These are phyloP conservation scores for Hippoglossus hippoglossus DNA, from an alignment of 2,797 vertebrate species.

Conservation along the genomic window DNA sequence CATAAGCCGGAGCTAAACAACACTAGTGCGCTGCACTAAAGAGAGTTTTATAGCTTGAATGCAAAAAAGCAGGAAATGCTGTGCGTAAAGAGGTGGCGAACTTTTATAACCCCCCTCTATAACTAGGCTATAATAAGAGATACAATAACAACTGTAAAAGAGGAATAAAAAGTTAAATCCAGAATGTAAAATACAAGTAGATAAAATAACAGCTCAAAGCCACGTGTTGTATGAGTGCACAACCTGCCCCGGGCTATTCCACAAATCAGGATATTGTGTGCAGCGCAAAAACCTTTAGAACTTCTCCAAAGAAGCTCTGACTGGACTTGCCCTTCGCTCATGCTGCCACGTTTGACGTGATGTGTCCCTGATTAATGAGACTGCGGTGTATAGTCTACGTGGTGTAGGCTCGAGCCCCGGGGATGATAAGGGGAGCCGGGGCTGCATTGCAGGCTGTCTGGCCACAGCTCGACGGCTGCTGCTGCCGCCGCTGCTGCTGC, in stretches of 20 bases:
- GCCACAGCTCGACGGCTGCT: constrained; percentile 27
- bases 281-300: constrained; percentile 4
- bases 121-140: neutral
- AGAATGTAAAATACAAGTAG: constrained; percentile 9
- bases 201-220: constrained; percentile 9
- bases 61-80: neutral
- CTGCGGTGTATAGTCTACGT: constrained; percentile 34
- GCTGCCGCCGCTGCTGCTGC: constrained; percentile 28
- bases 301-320: constrained; percentile 32
- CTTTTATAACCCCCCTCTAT: neutral
- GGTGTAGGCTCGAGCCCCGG: constrained; percentile 55
- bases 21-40: neutral
- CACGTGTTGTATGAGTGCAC: neutral
- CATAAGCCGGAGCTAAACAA: constrained; percentile 9
- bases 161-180: neutral
- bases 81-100: neutral
- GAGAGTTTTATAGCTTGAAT: neutral
- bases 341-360: constrained; percentile 51
- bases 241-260: neutral
- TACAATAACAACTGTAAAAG: neutral
- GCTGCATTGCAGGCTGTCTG: constrained; percentile 65
- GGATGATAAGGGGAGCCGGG: constrained; percentile 77
- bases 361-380: constrained; percentile 68
- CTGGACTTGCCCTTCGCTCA: constrained; percentile 47
- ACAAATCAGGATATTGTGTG: neutral